Conservation (phyloP, 2,113 vertebrate genomes). For the Shinisaurus crocodilurus region DNA sequence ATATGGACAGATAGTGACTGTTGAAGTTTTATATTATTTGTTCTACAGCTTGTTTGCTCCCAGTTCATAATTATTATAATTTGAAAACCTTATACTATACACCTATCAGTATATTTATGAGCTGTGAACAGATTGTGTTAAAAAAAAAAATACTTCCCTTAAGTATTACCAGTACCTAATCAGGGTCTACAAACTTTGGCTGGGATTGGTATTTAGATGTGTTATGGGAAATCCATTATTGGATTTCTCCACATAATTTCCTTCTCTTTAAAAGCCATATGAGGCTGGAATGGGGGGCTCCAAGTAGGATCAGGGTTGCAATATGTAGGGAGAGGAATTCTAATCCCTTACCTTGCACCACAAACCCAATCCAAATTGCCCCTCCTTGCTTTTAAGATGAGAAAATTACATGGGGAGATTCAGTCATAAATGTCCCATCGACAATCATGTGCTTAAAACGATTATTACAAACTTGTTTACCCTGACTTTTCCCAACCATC, state of each 20-base stretch:
- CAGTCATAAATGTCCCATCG: neutral
- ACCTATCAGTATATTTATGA: neutral
- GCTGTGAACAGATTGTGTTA: neutral
- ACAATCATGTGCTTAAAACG: no score
- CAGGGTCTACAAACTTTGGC: neutral
- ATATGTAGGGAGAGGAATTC: neutral
- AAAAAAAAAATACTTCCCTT: no score
- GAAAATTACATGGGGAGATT: neutral
- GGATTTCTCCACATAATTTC: neutral
- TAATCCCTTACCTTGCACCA: neutral
- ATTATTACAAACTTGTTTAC: no score
- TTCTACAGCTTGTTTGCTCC: neutral
- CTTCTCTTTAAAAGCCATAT: neutral
- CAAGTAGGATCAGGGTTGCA: neutral
- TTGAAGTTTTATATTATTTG: neutral
- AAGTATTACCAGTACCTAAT: no score
- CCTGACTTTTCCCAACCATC: no score
- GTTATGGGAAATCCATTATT: no score
- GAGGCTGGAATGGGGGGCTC: neutral
- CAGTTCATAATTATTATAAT: neutral
- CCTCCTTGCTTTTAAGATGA: neutral
- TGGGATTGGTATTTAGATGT: neutral
- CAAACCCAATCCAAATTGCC: neutral
- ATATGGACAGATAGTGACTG: neutral
- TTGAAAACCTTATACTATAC: neutral